Evolutionary conservation across 2,113 vertebrate species (phyloP), one percentile per base, ranked within the genome.

Genomic region (Callithrix jacchus): DNA sequence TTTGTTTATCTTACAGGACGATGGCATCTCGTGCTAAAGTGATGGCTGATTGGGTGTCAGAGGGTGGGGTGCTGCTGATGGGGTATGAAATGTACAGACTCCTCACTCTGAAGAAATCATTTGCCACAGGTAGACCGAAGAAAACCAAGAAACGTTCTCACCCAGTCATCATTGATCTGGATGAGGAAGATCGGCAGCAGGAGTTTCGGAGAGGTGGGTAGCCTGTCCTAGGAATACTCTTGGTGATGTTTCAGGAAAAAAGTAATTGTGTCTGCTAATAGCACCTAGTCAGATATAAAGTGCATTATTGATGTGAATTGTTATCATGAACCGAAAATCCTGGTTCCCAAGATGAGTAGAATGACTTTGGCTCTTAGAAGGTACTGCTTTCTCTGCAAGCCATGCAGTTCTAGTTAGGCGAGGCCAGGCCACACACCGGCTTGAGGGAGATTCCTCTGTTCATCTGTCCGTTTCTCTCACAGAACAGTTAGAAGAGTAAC

Each of bases 31-130:
- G 99, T 95, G 99, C 99, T 84, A 99, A 99, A 97, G 99, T 99
- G 92, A 99, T 99, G 97, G 99, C 99, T 95, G 99, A 99, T 81
- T 99, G 99, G 99, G 99, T 99, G 64, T 98, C 98, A 86, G 99
- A 99, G 32, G 99, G 99, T 58, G 99, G 99, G 20, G 99, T 99
- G 96, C 98, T 99, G 98, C 99, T 99, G 92, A 99, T 99, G 99
- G 99, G 99, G 6, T 99, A 99, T 0, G 99, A 99, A 98, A 99
- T 99, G 99, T 99, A 99, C 98, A 99, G 99, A 23, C 99, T 99
- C 79, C 99, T 99, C 96, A 99, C 99, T 25, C 98, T 99, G 98
- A 99, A 99, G 98, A 99, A 99, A 98, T 99, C 99, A 97, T 99
- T 99, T 97, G 99, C 99, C 49, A 99, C 99, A 74, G 99, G 99